A percentile compares a stretch with the other conserved stretches of the same genome.
Evolutionary conservation across 2,888 invertebrate species (phyloP).

Genomic region (Euphydryas editha): DNA sequence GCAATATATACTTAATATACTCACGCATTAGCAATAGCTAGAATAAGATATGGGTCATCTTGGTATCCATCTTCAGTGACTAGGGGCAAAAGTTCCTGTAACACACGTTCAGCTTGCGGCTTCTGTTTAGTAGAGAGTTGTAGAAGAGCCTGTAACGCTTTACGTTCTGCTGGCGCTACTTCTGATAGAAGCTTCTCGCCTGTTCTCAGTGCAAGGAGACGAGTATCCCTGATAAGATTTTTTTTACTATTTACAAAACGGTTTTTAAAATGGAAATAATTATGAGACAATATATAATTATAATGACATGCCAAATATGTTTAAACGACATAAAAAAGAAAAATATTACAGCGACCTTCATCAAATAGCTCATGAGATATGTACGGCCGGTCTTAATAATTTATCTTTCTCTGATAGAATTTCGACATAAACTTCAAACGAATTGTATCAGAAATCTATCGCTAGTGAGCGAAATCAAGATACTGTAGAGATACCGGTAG

Average conservation of each 20-base stretch:
- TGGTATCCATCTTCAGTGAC: conserved; percentile 88
- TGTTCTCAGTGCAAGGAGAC: conserved; percentile 92
- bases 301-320: too few relatives aligned
- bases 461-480: too few relatives aligned
- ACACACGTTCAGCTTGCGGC: conserved; percentile 90
- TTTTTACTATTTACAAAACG: background rate
- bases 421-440: too few relatives aligned
- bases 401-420: too few relatives aligned
- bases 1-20: conserved; percentile 42
- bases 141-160: conserved; percentile 91
- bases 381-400: too few relatives aligned
- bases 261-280: background rate
- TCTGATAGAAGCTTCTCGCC: conserved; percentile 88
- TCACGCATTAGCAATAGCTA: conserved; percentile 91
- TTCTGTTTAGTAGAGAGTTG: conserved; percentile 93
- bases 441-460: too few relatives aligned
- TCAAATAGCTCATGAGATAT: too few relatives aligned
- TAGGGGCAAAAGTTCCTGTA: conserved; percentile 87
- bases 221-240: conserved; percentile 84
- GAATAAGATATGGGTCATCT: conserved; percentile 93
- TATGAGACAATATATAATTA: background rate
- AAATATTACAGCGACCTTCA: too few relatives aligned
- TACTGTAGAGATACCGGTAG: too few relatives aligned
- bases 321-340: too few relatives aligned
- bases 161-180: conserved; percentile 87